These are phyloP conservation scores for Amphilophus citrinellus DNA, from an alignment of 2,113 vertebrate genomes.

Conservation along the genomic window DNA sequence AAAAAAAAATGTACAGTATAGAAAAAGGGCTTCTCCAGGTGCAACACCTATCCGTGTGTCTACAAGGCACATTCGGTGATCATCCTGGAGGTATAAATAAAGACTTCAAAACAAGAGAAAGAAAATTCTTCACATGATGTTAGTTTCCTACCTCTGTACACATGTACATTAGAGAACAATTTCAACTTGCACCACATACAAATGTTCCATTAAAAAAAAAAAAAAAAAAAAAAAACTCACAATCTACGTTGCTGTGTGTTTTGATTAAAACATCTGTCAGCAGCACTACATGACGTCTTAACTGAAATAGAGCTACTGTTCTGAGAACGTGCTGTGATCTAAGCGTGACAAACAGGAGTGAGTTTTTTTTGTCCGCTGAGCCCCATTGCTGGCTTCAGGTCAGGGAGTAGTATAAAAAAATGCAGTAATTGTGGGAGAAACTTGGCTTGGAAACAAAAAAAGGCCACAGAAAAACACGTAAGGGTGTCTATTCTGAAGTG, in stretches of 20 bases:
- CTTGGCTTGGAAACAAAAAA: neutral
- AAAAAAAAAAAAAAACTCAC: constrained; percentile 1
- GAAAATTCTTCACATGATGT: constrained; percentile 55
- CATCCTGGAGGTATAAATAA: constrained; percentile 79
- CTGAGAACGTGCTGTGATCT: constrained; percentile 19
- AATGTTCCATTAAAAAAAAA: constrained; percentile 34
- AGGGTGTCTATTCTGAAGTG: neutral
- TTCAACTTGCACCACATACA: constrained; percentile 53
- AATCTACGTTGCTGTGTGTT: constrained; percentile 68
- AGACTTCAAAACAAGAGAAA: constrained; percentile 63
- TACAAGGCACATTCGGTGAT: constrained; percentile 81
- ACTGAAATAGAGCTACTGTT: constrained; percentile 19
- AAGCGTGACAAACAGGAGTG: constrained; percentile 16
- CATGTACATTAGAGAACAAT: constrained; percentile 65
- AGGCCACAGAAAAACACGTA: neutral
- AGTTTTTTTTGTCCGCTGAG: neutral
- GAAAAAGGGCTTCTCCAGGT: constrained; percentile 72
- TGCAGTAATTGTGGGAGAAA: neutral
- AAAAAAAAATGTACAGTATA: constrained; percentile 41
- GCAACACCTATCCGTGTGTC: constrained; percentile 74
- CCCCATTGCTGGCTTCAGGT: constrained; percentile 1
- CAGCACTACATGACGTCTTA: constrained; percentile 33
- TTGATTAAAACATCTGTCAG: constrained; percentile 50
- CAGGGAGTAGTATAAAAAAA: neutral
- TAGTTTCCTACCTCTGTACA: constrained; percentile 71